Conservation (phyloP, 2,797 vertebrate species). For the Urosaurus nigricauda region DNA sequence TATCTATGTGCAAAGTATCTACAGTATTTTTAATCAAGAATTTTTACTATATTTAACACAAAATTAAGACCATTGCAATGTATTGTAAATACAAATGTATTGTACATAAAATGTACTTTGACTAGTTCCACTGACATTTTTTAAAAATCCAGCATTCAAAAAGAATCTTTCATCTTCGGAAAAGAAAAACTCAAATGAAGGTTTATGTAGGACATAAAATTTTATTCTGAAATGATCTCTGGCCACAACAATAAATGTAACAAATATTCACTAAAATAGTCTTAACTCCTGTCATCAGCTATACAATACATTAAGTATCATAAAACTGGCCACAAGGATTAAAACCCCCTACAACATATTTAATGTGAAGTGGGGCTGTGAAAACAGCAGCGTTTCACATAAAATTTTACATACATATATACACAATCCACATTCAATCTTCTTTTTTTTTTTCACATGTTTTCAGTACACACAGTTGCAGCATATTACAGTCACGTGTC, state of each 20-base stretch:
- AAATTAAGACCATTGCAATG: background rate
- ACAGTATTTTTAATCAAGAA: background rate
- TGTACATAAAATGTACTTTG: background rate
- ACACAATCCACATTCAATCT: slow-evolving; percentile 89
- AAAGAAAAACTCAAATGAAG: slow-evolving; percentile 71
- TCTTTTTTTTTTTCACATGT: slow-evolving; percentile 86
- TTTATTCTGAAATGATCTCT: slow-evolving; percentile 93
- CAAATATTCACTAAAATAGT: slow-evolving; percentile 97
- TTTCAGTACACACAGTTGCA: slow-evolving; percentile 90
- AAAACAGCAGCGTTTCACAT: slow-evolving; percentile 95
- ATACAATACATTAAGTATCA: slow-evolving; percentile 96
- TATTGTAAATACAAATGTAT: too few species aligned
- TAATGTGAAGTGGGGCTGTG: slow-evolving; percentile 83
- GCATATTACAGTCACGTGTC: slow-evolving; percentile 88
- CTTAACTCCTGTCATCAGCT: slow-evolving; percentile 91
- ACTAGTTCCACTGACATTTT: background rate
- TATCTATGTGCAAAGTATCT: background rate
- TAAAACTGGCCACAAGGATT: slow-evolving; percentile 92
- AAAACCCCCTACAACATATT: slow-evolving; percentile 87
- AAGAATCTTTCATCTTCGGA: background rate
- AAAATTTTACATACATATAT: slow-evolving; percentile 86
- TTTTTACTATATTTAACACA: background rate
- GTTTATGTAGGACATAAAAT: slow-evolving; percentile 84
- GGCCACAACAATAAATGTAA: slow-evolving; percentile 99
- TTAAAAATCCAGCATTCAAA: background rate